Conservation (phyloP, 2,797 vertebrate species). For the Clarias laeviceps region DNA sequence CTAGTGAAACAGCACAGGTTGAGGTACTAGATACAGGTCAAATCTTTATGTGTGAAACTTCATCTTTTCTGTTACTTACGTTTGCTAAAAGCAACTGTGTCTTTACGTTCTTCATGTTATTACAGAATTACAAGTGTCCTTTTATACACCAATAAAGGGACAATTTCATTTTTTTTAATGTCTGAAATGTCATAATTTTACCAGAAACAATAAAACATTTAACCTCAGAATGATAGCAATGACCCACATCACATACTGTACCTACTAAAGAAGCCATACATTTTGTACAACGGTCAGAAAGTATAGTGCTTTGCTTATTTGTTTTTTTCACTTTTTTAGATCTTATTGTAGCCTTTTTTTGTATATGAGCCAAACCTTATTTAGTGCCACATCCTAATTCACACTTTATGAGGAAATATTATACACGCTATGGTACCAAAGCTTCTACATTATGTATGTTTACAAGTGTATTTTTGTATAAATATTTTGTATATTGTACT, state of each 20-base stretch:
- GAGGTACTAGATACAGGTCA: slow-evolving; percentile 46
- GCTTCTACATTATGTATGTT: slow-evolving; percentile 71
- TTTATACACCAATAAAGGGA: neutral
- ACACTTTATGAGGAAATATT: slow-evolving; percentile 58
- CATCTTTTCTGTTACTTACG: slow-evolving; percentile 13
- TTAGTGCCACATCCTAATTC: slow-evolving; percentile 66
- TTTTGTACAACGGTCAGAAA: slow-evolving; percentile 12
- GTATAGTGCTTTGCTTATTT: slow-evolving; percentile 3
- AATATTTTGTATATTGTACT: slow-evolving; percentile 69
- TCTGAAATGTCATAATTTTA: neutral
- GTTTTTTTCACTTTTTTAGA: slow-evolving; percentile 4
- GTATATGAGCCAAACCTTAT: slow-evolving; percentile 55
- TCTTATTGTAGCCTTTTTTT: slow-evolving; percentile 44
- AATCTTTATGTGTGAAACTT: slow-evolving; percentile 20
- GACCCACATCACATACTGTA: neutral
- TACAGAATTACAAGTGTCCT: neutral
- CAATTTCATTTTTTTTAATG: neutral
- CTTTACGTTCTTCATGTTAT: neutral
- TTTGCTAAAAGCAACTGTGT: slow-evolving; percentile 1
- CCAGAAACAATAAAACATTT: neutral
- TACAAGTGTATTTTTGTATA: slow-evolving; percentile 80
- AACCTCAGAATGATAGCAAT: slow-evolving; percentile 1
- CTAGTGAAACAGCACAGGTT: slow-evolving; percentile 49
- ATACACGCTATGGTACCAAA: slow-evolving; percentile 81
- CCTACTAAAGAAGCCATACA: neutral